Base-by-base conservation (phyloP, 1,140 invertebrate species). In the Ceratosolen solmsi region DNA sequence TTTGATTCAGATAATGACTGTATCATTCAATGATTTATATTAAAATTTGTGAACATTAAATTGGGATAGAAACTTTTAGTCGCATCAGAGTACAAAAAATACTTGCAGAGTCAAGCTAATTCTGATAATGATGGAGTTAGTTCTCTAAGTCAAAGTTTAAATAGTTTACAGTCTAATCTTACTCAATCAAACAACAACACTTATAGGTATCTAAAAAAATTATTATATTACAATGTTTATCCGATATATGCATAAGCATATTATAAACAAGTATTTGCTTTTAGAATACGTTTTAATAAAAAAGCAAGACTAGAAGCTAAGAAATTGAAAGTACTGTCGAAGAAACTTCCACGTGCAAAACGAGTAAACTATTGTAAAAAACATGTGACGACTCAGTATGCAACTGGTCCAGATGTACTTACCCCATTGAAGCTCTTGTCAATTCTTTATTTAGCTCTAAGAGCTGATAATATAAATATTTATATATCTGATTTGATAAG, bases 401-500 rank as follows among this genome's bases (percentile, higher is more conserved):
- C 84, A 49, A 79, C 70, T 15, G 86, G 90, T n/a, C 89, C 92
- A 22, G 80, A 89, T 72, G 79, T 90, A 74, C 84, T 93, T 71
- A 89, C 91, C 65, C 85, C 88, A 27, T 87, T 85, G 51, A 93
- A 92, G 84, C 54, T 94, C 1, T 93, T 91, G 87, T 90, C 85
- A n/a, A 91, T 93, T 84, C 65, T 92, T 46, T 93, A 92, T 85
- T 87, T 94, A 68, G 93, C 92, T 25, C 85, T 94, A 17, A 91
- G 93, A 74, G 91, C 94, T 65, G 88, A 92, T 36, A 89, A 92
- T 82, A 91, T 93, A 46, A 88, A 92, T 41, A 93, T 94, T 22
- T 93, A 94, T 77, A 83, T 94, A 7, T 88, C 90, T 27, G 94
- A 95, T 87, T 86, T 95, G 73, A 54, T 94, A 46, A 91, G 94